Evolutionary conservation across 2,888 invertebrate species (phyloP).

Genomic region (Phaonia tiefii): DNA sequence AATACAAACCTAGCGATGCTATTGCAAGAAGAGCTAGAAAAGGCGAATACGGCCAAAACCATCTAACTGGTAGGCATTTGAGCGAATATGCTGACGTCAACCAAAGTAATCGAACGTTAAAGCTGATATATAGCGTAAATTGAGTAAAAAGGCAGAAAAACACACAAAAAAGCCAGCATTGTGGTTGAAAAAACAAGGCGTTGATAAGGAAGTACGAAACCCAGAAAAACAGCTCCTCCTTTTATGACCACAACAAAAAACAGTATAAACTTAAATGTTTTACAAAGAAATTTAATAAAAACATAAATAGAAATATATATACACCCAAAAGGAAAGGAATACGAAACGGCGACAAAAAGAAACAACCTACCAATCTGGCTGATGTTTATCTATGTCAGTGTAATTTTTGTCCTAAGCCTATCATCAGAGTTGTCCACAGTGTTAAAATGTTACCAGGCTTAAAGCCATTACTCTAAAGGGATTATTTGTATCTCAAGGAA

Average conservation of each 20-base stretch:
- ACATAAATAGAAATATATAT: too few species aligned
- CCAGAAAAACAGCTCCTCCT: background rate
- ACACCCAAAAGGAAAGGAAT: too few species aligned
- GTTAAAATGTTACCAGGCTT: background rate
- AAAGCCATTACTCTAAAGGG: conserved; percentile 32
- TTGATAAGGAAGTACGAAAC: background rate
- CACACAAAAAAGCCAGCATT: too few species aligned
- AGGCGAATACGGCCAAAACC: too few species aligned
- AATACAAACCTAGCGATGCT: conserved; percentile 50
- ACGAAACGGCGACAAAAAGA: background rate
- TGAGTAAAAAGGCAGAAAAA: conserved; percentile 13
- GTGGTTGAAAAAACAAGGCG: background rate
- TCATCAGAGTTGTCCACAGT: background rate
- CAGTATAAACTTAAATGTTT: too few species aligned
- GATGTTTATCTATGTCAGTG: conserved; percentile 41
- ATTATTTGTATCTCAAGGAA: too few species aligned
- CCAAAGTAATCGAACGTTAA: background rate
- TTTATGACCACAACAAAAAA: background rate
- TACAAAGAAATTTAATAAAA: too few species aligned
- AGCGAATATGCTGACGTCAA: conserved; percentile 35
- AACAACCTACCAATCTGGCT: conserved; percentile 6
- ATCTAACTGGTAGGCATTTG: conserved; percentile 29
- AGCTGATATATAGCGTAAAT: conserved; percentile 29
- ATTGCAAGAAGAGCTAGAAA: conserved; percentile 29
- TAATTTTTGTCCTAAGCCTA: conserved; percentile 35